Base-by-base conservation (phyloP, 2,888 invertebrate species). In the Eupithecia centaureata region DNA sequence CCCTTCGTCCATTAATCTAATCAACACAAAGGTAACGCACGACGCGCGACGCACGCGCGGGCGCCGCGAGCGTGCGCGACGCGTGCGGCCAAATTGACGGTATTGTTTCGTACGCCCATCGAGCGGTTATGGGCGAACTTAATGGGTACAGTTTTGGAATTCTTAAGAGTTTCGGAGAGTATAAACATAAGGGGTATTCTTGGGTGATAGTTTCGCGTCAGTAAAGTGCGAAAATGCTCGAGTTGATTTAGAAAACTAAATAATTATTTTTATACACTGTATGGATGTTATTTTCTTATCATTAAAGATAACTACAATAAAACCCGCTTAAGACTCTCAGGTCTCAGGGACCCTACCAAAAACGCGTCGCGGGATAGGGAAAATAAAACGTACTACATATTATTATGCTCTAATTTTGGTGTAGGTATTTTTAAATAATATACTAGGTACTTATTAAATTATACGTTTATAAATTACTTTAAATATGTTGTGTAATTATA, bases 21-120 rank as follows among this genome's bases (percentile, higher is more conserved):
- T 87, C 82, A 85, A 83, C 84, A 85, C 85, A 86, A 82, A 84
- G 73, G 76, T 85, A 82, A 84, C 84, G 84, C 68, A 68, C 62
- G 52, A 22, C 47, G 47, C 47, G 47, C 47, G 7, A n/a, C n/a
- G 76, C 59, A 70, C 74, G 73, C 86, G 83, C 81, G 80, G 54
- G 52, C 51, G 57, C 7, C 47, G 47, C 47, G 47, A 47, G 35
- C 60, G 91, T 88, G 92, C 79, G 67, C 65, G 63, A 47, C 78
- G 69, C 79, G 80, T 79, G 81, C 74, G 74, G 63, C 73, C 82
- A 84, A 85, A 85, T 84, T 82, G 84, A 80, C 77, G 77, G 75
- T 76, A 83, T 84, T 84, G 85, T 85, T 79, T 80, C 73, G 74
- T 63, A 76, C 75, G 74, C 75, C 74, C 75, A 73, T 51, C 47